A percentile compares a stretch with the other conserved stretches of the same genome.
Evolutionary conservation across 2,888 invertebrate species (phyloP).

Genomic region (Amphipyra berbera): DNA sequence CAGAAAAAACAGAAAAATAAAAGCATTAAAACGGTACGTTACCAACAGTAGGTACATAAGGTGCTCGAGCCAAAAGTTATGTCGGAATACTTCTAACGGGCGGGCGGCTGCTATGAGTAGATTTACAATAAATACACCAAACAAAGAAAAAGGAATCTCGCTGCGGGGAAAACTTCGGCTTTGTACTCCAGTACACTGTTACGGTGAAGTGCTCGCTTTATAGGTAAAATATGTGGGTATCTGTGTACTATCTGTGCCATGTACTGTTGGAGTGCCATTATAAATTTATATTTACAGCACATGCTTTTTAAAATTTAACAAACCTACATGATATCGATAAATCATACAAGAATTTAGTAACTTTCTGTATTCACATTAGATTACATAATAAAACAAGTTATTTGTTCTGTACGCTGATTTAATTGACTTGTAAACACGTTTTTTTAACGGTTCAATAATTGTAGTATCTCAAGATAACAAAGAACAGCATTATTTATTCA

Average conservation of each 20-base stretch:
- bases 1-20: conserved; percentile 53
- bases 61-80: conserved; percentile 85
- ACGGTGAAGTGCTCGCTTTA: conserved; percentile 69
- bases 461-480: neutral
- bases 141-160: conserved; percentile 89
- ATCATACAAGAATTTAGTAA: too few relatives aligned
- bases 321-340: neutral
- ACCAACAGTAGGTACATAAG: conserved; percentile 66
- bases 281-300: conserved; percentile 21
- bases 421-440: too few relatives aligned
- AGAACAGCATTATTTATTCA: neutral
- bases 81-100: conserved; percentile 87
- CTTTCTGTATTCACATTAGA: too few relatives aligned
- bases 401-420: too few relatives aligned
- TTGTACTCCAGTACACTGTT: conserved; percentile 79
- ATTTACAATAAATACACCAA: conserved; percentile 90
- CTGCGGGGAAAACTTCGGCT: conserved; percentile 88
- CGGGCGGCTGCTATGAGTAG: conserved; percentile 86
- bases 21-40: conserved; percentile 59
- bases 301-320: conserved; percentile 11
- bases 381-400: too few relatives aligned
- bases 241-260: conserved; percentile 33
- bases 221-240: conserved; percentile 66
- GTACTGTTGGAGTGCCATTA: conserved; percentile 33
- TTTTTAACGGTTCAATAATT: too few relatives aligned